Evolutionary conservation across 2,797 vertebrate genomes (phyloP).

Genomic region (Spinibarbus caldwelli): DNA sequence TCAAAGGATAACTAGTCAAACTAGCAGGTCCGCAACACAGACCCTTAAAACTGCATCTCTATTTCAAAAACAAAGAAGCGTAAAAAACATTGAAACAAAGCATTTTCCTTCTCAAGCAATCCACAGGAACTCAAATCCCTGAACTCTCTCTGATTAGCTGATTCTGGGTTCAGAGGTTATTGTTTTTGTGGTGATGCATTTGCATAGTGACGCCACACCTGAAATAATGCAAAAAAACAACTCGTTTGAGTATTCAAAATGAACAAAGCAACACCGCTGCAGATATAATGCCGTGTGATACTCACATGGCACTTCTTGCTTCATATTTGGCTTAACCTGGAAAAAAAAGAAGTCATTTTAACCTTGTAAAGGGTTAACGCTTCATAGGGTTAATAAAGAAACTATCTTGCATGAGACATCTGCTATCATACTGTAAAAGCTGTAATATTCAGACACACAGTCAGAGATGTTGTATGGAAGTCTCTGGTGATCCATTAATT

Average conservation of each 20-base stretch:
- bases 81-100: slow-evolving; percentile 64
- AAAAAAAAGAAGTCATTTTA: background rate
- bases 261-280: background rate
- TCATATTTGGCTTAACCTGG: slow-evolving; percentile 47
- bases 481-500: slow-evolving; percentile 13
- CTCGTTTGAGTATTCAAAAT: background rate
- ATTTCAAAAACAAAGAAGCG: slow-evolving; percentile 58
- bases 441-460: slow-evolving; percentile 5
- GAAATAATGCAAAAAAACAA: background rate
- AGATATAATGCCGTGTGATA: slow-evolving; percentile 11
- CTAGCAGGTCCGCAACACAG: slow-evolving; percentile 55
- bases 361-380: background rate
- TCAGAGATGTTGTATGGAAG: background rate
- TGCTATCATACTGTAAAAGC: background rate
- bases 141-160: slow-evolving; percentile 70
- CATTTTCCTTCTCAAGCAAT: slow-evolving; percentile 72
- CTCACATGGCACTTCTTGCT: slow-evolving; percentile 26
- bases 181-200: slow-evolving; percentile 61
- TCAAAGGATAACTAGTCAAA: slow-evolving; percentile 28
- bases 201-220: background rate
- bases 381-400: no score
- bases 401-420: background rate
- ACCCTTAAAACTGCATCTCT: background rate
- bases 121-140: slow-evolving; percentile 27
- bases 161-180: slow-evolving; percentile 62